Base-by-base conservation (phyloP, 1,140 invertebrate species). In the Drosophila kohkoa region DNA sequence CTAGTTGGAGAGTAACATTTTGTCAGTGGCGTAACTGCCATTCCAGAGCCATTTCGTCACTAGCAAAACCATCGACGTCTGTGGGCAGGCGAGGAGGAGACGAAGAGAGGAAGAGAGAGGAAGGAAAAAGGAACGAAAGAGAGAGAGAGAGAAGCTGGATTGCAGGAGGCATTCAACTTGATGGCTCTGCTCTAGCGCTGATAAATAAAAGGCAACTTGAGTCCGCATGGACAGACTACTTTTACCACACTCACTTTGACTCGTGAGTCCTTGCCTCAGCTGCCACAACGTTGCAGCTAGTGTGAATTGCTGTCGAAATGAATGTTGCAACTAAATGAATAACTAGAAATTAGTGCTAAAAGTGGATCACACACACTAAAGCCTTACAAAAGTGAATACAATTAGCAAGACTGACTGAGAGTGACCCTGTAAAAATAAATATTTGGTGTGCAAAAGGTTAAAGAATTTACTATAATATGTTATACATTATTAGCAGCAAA, bases 311-410 rank as follows among this genome's bases (percentile, higher is more conserved):
- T 86, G 75, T 54, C 72, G 72, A 76, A 86, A 86, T 86, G 82
- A 86, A 79, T 86, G 79, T 74, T 82, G 79, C 76, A 86, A 86
- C 82, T 79, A 87, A 86, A 86, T 88, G 83, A 86, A 86, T 86
- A 82, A 86, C 79, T 86, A 75, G 68, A 82, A 86, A 87, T 86
- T 86, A 86, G 83, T 86, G 70, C 62, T 70, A 66, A 83, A 83
- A 83, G 72, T 2, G 55, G 65, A 72, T 80, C 65, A 78, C 72
- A 65, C 60, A 75, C 64, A 80, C 59, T 67, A 13, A 57, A 52
- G 35, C 78, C 48, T 51, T 32, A 10, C 7, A 49, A 66, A 45
- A 45, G 52, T 15, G 45, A 43, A 20, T 7, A 25, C 51, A 35
- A 20, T 10, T n/a, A 58, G 15, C 32, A 15, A 54, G 2, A 11